Base-by-base conservation (phyloP, 2,113 vertebrate species). In the Seriola dumerili region DNA sequence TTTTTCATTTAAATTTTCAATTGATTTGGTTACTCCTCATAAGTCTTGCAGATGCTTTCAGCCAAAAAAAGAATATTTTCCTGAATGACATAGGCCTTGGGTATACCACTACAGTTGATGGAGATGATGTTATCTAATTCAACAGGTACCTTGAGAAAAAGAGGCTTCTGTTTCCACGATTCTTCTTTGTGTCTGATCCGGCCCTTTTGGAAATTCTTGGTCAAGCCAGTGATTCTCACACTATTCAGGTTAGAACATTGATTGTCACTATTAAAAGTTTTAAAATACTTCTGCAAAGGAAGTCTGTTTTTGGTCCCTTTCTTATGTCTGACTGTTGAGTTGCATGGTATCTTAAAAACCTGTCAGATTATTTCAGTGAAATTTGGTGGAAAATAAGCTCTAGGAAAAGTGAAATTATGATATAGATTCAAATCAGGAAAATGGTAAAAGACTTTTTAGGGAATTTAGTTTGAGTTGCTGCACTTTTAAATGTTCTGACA, bases 111-210 rank as follows among this genome's bases (percentile, higher is more conserved):
- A 40, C 48, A 66, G 1, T 36, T 29, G 29, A 38, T 59, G 8
- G 32, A 42, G 21, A 29, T 23, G 11, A 69, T 62, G 21, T 81
- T 17, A 64, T 80, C 23, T 71, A n/a, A 50, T 50, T 76, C n/a
- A 32, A 84, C 74, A 98, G 97, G 17, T 98, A 98, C 74, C 85
- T 98, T 78, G 97, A 97, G 91, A 97, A 96, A 89, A 98, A 98
- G 19, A 94, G 97, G 0, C 94, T 97, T 5, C 90, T 95, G 0
- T 98, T 98, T 80, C 97, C 97, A 63, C 92, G 97, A 1, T 97
- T 98, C 90, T 98, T 98, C 93, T 97, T 98, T 1, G 97, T 98
- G 69, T 98, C 97, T 2, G 97, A 98, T 88, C 97, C 97, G 0
- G 90, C 96, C 6, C 96, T 98, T 5, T 85, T 98, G 85, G 97